Evolutionary conservation across 2,797 vertebrate genomes (phyloP), one percentile per base, ranked within the genome.

Genomic region (Lepilemur septentrionalis): DNA sequence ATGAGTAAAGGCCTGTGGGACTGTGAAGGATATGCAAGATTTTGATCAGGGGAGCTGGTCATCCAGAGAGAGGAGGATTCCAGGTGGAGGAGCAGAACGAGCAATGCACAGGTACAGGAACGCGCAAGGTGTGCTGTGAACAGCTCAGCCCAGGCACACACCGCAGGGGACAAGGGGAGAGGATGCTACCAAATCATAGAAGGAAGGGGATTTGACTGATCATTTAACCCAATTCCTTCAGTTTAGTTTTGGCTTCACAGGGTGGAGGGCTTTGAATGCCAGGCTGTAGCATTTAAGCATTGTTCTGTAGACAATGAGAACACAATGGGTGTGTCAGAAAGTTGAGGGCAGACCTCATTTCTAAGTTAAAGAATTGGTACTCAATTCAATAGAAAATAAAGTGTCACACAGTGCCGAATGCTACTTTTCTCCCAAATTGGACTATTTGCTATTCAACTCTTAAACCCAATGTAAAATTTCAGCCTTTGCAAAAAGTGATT

Each of bases 401-500:
- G 35, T 38, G 35, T 5, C 55, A 46, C 7, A n/a, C n/a, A n/a
- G 0, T 7, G 50, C 35, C 50, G 12, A 43, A n/a, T 20, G 12
- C 41, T 73, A 10, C 30, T 92, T 48, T 75, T 13, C 22, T 67
- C 70, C 75, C 30, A 65, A 30, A 0, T 4, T 43, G 63, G 35
- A 70, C 35, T 52, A 41, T 50, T n/a, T 59, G 32, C 14, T 70
- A 14, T 90, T 79, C 78, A 35, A 61, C 48, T 61, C 17, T 14
- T 88, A 81, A 72, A 12, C 4, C 28, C 35, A 35, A 17, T 17
- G 38, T 91, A 81, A 76, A 78, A 73, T 59, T 12, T 78, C 48
- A 72, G 63, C 18, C 48, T 89, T 89, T 85, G 59, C 22, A 67
- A 59, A 91, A 86, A 52, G 18, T n/a, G 25, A 46, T 82, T 38